Percentiles rank a stretch among this genome's conserved stretches.
Evolutionary conservation across 2,888 invertebrate species (phyloP).

Genomic region (Orchestes rusci): DNA sequence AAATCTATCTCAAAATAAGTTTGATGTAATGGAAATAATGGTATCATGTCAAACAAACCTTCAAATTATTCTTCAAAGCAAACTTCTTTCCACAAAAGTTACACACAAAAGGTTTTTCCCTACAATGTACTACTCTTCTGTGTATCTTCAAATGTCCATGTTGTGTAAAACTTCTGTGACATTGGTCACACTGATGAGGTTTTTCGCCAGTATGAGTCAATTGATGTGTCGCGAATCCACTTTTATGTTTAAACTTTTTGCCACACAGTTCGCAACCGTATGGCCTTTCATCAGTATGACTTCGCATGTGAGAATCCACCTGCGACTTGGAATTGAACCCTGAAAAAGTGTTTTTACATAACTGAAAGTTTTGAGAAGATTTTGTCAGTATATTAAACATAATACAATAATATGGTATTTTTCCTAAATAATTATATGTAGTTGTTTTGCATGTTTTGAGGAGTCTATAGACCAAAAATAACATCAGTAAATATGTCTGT

Average conservation of each 20-base stretch:
- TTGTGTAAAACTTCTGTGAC: constrained; percentile 18
- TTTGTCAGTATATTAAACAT: not conserved
- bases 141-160: constrained; percentile 23
- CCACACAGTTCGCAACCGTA: constrained; percentile 24
- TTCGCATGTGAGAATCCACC: constrained; percentile 18
- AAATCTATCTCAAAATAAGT: no score
- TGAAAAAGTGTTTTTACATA: constrained; percentile 12
- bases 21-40: no score
- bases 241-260: constrained; percentile 23
- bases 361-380: no score
- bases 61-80: constrained; percentile 26
- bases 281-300: constrained; percentile 23
- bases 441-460: no score
- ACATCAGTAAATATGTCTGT: no score
- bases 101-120: constrained; percentile 26
- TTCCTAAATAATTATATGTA: no score
- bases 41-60: constrained; percentile 12
- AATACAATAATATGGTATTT: not conserved
- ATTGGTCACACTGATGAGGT: constrained; percentile 18
- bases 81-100: constrained; percentile 25
- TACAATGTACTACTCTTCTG: constrained; percentile 26
- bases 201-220: constrained; percentile 17
- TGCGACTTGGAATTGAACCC: constrained; percentile 20
- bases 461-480: no score
- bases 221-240: constrained; percentile 18